A percentile compares a stretch with the other conserved stretches of the same genome.
Conservation (phyloP, 2,113 vertebrate species). For the Junco hyemalis region DNA sequence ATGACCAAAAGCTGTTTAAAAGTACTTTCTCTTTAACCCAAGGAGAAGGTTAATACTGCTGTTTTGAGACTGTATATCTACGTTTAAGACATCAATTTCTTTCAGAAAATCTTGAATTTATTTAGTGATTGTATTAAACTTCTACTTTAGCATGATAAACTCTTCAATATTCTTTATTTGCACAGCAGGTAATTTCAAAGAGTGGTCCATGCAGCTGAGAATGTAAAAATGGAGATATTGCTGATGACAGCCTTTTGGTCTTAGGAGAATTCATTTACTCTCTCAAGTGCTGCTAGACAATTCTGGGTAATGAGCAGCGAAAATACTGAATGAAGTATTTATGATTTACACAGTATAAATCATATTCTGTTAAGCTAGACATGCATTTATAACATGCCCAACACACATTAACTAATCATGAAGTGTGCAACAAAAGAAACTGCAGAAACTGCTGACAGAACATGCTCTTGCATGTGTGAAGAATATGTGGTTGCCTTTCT, state of each 20-base stretch:
- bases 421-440: background rate
- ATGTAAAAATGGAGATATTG: background rate
- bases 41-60: background rate
- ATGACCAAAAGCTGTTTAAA: background rate
- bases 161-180: background rate
- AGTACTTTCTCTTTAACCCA: background rate
- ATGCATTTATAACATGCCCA: constrained; percentile 2
- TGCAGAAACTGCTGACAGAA: background rate
- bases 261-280: constrained; percentile 47
- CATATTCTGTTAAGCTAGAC: constrained; percentile 33
- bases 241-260: constrained; percentile 33
- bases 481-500: background rate
- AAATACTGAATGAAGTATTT: constrained; percentile 68
- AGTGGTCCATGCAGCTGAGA: background rate
- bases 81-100: background rate
- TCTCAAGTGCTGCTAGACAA: constrained; percentile 48
- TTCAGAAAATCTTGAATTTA: background rate
- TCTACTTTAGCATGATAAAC: background rate
- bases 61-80: background rate
- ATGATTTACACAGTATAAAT: constrained; percentile 62
- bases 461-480: background rate
- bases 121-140: background rate
- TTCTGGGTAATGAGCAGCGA: constrained; percentile 50
- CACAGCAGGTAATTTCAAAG: background rate
- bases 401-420: constrained; percentile 1